A percentile compares a stretch with the other conserved stretches of the same genome.
These are phyloP conservation scores for Trachelus iudaicus DNA, from an alignment of 2,888 invertebrate genomes.

Conservation along the genomic window DNA sequence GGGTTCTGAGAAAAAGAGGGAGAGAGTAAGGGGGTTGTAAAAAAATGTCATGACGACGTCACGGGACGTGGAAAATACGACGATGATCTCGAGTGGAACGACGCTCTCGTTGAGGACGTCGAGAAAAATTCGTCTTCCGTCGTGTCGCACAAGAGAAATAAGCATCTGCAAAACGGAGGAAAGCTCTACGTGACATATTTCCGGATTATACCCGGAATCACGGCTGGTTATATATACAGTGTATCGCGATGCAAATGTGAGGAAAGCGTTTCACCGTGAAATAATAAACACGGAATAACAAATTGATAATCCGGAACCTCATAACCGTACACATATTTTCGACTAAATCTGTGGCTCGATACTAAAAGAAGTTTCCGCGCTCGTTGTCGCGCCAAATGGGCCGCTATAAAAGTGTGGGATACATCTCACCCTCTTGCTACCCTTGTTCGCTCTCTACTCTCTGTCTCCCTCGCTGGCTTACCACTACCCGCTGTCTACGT, in stretches of 20 bases:
- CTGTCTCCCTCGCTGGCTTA: constrained; percentile 8
- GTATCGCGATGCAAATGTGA: constrained; percentile 16
- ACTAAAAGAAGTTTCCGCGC: constrained; percentile 64
- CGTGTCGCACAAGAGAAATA: neutral
- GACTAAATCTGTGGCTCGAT: constrained; percentile 59
- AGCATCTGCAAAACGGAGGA: neutral
- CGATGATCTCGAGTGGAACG: neutral
- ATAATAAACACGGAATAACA: constrained; percentile 62
- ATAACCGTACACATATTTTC: constrained; percentile 61
- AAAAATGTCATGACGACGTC: neutral
- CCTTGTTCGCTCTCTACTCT: constrained; percentile 12
- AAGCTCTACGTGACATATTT: constrained; percentile 19
- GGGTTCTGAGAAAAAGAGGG: neutral
- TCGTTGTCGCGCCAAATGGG: constrained; percentile 66
- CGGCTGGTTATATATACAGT: neutral
- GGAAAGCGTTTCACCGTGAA: constrained; percentile 30
- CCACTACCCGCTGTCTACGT: neutral
- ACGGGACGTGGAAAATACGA: neutral
- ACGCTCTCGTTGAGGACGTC: neutral
- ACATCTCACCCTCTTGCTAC: neutral
- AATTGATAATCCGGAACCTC: constrained; percentile 64
- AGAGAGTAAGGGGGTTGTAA: neutral
- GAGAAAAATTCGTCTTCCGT: neutral
- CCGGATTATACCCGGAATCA: constrained; percentile 25
- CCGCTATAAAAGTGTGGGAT: constrained; percentile 61